Conservation (phyloP, 2,113 vertebrate genomes). For the Cinclus cinclus region DNA sequence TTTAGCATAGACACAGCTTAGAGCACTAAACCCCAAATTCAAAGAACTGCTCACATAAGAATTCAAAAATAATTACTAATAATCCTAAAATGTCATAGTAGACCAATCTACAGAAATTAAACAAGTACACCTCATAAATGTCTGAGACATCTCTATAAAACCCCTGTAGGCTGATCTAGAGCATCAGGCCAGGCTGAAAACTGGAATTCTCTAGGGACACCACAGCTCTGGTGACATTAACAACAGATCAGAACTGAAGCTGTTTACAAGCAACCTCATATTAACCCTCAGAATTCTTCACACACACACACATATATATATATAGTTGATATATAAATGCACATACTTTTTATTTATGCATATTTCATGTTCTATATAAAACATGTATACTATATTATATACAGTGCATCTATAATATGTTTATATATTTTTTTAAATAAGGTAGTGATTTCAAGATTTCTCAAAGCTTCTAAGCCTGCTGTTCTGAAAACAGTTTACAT, state of each 20-base stretch:
- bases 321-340: not conserved
- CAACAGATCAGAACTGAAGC: not conserved
- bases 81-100: not conserved
- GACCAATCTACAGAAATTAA: not conserved
- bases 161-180: not conserved
- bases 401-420: no score
- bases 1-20: not conserved
- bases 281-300: not conserved
- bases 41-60: not conserved
- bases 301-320: not conserved
- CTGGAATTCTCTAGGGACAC: not conserved
- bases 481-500: not conserved
- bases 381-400: not conserved
- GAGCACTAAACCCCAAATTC: not conserved
- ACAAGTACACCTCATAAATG: not conserved
- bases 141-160: not conserved
- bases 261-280: not conserved
- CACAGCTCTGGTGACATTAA: not conserved
- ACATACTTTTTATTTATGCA: not conserved
- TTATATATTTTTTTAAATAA: not conserved
- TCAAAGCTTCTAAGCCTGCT: not conserved
- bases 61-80: not conserved
- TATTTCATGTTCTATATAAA: not conserved
- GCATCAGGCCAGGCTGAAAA: not conserved
- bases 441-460: not conserved